These are phyloP conservation scores for Bagarius yarrelli DNA, from an alignment of 2,113 vertebrate genomes.

Conservation along the genomic window DNA sequence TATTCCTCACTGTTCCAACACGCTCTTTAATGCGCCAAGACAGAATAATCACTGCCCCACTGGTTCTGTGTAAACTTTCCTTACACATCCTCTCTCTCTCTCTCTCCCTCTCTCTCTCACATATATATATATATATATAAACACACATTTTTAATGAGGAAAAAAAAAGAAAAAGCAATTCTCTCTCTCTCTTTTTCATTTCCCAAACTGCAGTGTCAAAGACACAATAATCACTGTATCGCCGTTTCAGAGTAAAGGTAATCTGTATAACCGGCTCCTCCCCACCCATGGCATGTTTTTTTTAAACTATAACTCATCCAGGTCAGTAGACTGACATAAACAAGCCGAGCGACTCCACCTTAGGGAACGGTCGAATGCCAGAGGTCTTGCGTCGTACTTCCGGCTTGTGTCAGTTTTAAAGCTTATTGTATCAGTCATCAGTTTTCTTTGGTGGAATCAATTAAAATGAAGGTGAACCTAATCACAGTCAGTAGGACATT, in stretches of 20 bases:
- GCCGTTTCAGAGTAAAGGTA: background rate
- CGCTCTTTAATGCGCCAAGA: too few relatives aligned
- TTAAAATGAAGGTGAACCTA: background rate
- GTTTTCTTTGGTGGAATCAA: background rate
- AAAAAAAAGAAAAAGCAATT: too few relatives aligned
- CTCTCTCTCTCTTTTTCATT: background rate
- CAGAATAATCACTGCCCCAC: too few relatives aligned
- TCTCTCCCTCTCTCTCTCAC: background rate
- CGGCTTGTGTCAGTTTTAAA: background rate
- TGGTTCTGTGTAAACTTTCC: too few relatives aligned
- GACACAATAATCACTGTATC: background rate
- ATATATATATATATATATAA: too few relatives aligned
- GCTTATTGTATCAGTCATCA: background rate
- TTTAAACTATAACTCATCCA: background rate
- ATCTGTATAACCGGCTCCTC: background rate
- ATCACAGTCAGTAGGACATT: background rate
- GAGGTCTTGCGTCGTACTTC: background rate
- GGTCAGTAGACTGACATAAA: background rate
- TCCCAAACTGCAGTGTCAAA: background rate
- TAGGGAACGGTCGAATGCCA: background rate
- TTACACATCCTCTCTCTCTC: too few relatives aligned
- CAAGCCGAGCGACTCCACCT: background rate
- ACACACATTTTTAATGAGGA: too few relatives aligned
- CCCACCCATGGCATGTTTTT: background rate
- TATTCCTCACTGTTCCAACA: constrained; percentile 62